These are phyloP conservation scores for Xylota segnis DNA, from an alignment of 2,888 invertebrate genomes.

Conservation along the genomic window DNA sequence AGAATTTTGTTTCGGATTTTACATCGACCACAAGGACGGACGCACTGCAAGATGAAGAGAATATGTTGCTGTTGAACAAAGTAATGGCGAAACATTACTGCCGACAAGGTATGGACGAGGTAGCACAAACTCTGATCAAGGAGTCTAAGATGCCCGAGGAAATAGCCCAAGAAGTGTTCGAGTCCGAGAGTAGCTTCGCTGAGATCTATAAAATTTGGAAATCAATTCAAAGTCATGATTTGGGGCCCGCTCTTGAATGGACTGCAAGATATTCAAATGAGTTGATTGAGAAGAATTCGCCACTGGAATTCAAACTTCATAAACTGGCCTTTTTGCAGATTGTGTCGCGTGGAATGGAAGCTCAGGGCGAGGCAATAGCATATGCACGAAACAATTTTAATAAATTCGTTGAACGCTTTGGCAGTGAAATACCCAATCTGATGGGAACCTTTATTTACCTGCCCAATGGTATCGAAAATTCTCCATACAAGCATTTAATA, in stretches of 20 bases:
- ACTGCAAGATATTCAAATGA: slow-evolving; percentile 90
- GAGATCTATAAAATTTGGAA: slow-evolving; percentile 95
- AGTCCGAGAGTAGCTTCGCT: slow-evolving; percentile 88
- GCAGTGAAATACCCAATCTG: slow-evolving; percentile 92
- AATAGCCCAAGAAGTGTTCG: slow-evolving; percentile 82
- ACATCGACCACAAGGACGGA: slow-evolving; percentile 93
- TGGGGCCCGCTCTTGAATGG: slow-evolving; percentile 95
- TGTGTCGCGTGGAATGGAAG: slow-evolving; percentile 84
- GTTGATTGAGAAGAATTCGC: slow-evolving; percentile 88
- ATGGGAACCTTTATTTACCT: slow-evolving; percentile 94
- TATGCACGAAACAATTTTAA: slow-evolving; percentile 95
- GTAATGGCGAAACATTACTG: slow-evolving; percentile 98
- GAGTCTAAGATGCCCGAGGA: slow-evolving; percentile 82
- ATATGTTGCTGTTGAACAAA: slow-evolving; percentile 90
- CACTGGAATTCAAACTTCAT: slow-evolving; percentile 93
- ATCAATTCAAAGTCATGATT: slow-evolving; percentile 91
- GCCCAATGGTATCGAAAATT: slow-evolving; percentile 90
- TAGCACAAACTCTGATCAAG: slow-evolving; percentile 91
- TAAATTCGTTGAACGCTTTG: slow-evolving; percentile 90
- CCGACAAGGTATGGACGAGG: slow-evolving; percentile 96
- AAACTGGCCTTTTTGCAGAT: slow-evolving; percentile 91
- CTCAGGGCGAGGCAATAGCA: slow-evolving; percentile 93
- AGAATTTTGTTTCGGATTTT: slow-evolving; percentile 97
- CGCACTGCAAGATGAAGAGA: slow-evolving; percentile 88
- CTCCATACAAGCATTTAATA: slow-evolving; percentile 91